phyloP scores from a whole-genome alignment of 2,888 invertebrate species.

The Allolobophora icterica region DNA sequence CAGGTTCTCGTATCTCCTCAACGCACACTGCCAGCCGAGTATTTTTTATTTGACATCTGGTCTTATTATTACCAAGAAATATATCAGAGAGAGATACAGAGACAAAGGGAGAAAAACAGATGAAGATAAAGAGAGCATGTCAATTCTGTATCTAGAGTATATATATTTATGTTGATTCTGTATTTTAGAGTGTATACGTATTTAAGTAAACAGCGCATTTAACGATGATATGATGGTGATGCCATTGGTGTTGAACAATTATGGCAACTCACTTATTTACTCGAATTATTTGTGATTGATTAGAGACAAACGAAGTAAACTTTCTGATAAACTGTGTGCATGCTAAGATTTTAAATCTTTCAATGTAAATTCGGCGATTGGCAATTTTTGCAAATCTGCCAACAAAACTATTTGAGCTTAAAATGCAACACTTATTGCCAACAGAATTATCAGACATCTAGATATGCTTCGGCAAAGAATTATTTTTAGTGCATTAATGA shows the following conservation, averaged over 20 bases:
- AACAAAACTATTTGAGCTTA: background rate
- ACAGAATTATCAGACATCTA: background rate
- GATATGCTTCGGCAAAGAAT: background rate
- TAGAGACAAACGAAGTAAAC: background rate
- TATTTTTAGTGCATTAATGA: background rate
- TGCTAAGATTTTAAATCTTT: background rate
- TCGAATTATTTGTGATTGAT: background rate
- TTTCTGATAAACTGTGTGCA: background rate
- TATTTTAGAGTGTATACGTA: background rate
- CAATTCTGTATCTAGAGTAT: background rate
- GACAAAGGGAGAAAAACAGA: background rate
- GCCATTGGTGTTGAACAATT: background rate
- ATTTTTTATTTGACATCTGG: background rate
- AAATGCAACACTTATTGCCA: background rate
- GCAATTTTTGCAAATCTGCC: background rate
- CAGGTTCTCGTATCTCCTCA: conserved; percentile 5
- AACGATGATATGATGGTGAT: background rate
- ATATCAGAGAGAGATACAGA: background rate
- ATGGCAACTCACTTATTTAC: background rate
- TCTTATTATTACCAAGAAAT: background rate
- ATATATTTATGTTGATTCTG: conserved; percentile 4
- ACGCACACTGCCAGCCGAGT: background rate
- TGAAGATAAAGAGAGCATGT: background rate
- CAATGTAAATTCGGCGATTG: background rate
- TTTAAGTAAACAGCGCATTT: background rate